Base-by-base conservation (phyloP, 2,797 vertebrate genomes). In the Hybognathus amarus region DNA sequence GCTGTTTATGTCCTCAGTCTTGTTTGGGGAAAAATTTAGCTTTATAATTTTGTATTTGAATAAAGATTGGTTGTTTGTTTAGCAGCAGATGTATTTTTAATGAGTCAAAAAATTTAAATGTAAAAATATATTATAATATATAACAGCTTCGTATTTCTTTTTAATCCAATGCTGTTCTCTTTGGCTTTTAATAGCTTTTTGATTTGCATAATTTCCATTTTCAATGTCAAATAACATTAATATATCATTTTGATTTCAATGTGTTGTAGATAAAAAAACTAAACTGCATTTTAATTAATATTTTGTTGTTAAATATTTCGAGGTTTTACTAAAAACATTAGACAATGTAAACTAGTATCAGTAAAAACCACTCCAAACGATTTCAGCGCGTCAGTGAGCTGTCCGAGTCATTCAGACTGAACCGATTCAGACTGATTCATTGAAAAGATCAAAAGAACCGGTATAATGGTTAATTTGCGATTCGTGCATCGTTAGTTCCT, bases 21-120 rank as follows among this genome's bases (percentile, higher is more conserved):
- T 30, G 10, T 59, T 77, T 15, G 24, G 80, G 79, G 20, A 24
- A 2, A 10, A 38, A 13, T 0, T 4, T 20, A 54, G 11, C 11
- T 45, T 70, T 80, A 13, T 87, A 33, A 24, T 81, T 86, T 85
- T 86, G 71, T 85, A 75, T 38, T 83, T 63, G 47, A 87, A 86
- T 87, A 87, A 89, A 89, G 24, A 33, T 79, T 80, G 70, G 42
- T 80, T 13, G 40, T 12, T 33, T 68, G 77, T 73, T 70, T 61
- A 71, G 12, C 1, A 56, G 30, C 17, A 20, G 45, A 27, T 24
- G 40, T 2, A 17, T 45, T 47, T 71, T 70, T 42, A 11, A 17
- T 24, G 1, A n/a, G 33, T 56, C 47, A n/a, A n/a, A n/a, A n/a
- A n/a, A n/a, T n/a, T n/a, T n/a, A n/a, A n/a, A n/a, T n/a, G n/a